Evolutionary conservation across 2,113 vertebrate genomes (phyloP).

Genomic region (Ellobius talpinus): DNA sequence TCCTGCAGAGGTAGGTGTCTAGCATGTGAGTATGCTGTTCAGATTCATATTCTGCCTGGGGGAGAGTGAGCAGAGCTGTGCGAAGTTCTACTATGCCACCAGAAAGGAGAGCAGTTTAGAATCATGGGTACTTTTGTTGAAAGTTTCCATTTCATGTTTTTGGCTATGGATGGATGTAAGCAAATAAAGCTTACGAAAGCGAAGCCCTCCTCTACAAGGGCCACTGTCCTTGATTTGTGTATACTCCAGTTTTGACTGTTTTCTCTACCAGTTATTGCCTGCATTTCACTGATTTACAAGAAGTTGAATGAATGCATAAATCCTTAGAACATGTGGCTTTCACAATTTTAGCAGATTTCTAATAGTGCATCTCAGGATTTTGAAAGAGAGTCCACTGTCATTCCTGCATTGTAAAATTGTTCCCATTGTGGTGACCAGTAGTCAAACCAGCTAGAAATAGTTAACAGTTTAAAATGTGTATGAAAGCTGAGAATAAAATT

Average conservation of each 20-base stretch:
- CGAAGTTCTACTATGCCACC: neutral
- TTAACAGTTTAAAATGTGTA: neutral
- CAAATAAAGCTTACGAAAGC: neutral
- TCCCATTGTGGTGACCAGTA: neutral
- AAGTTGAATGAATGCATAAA: neutral
- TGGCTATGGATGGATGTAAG: neutral
- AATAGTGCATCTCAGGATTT: neutral
- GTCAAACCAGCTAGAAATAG: conserved; percentile 1
- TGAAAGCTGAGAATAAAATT: neutral
- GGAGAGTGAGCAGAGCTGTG: neutral
- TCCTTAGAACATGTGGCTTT: neutral
- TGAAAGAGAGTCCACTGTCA: neutral
- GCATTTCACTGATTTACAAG: neutral
- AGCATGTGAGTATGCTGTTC: rapidly evolving
- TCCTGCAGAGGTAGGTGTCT: neutral
- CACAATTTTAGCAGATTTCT: conserved; percentile 28
- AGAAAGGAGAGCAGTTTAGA: neutral
- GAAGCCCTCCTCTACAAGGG: neutral
- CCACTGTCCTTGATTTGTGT: neutral
- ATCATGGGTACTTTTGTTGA: neutral
- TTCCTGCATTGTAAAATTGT: neutral
- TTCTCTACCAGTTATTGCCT: neutral
- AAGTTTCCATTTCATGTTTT: neutral
- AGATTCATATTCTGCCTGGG: neutral
- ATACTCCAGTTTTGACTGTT: neutral